Percentiles rank a stretch among this genome's conserved stretches.
Conservation (phyloP, 53 echinoderm and acorn worm species). For the Arbacia lixula region DNA sequence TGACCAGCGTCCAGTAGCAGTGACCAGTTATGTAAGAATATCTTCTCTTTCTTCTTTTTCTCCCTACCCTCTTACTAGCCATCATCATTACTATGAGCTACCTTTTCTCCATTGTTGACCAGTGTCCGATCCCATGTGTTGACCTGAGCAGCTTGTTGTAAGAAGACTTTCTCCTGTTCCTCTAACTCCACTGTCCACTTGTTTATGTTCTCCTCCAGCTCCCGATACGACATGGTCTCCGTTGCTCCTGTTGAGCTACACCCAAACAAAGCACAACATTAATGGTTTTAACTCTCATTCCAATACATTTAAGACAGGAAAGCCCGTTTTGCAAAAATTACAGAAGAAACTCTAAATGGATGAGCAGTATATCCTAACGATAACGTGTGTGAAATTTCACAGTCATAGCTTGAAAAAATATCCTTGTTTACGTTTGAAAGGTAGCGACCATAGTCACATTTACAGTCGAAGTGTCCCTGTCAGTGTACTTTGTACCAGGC, state of each 20-base stretch:
- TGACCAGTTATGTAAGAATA: too few relatives aligned
- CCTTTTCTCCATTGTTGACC: conserved; percentile 74
- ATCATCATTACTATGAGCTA: conserved; percentile 13
- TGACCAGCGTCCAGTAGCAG: too few relatives aligned
- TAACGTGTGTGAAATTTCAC: too few relatives aligned
- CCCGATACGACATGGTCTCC: conserved; percentile 84
- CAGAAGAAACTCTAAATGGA: neutral
- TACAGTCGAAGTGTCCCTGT: too few relatives aligned
- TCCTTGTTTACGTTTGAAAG: too few relatives aligned
- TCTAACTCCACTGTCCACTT: conserved; percentile 98
- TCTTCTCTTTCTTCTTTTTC: too few relatives aligned
- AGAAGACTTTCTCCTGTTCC: conserved; percentile 91
- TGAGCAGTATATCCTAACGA: neutral
- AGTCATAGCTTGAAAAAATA: too few relatives aligned
- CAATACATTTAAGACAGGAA: neutral
- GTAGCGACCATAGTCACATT: too few relatives aligned
- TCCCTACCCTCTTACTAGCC: neutral
- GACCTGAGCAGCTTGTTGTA: conserved; percentile 90
- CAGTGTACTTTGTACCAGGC: too few relatives aligned
- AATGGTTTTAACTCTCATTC: neutral
- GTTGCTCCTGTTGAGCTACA: conserved; percentile 39
- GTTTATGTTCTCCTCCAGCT: conserved; percentile 93
- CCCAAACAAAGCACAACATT: neutral
- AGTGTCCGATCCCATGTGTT: conserved; percentile 90
- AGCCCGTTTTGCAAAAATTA: neutral